Conservation (phyloP, 2,797 vertebrate genomes). For the Chelmon rostratus region DNA sequence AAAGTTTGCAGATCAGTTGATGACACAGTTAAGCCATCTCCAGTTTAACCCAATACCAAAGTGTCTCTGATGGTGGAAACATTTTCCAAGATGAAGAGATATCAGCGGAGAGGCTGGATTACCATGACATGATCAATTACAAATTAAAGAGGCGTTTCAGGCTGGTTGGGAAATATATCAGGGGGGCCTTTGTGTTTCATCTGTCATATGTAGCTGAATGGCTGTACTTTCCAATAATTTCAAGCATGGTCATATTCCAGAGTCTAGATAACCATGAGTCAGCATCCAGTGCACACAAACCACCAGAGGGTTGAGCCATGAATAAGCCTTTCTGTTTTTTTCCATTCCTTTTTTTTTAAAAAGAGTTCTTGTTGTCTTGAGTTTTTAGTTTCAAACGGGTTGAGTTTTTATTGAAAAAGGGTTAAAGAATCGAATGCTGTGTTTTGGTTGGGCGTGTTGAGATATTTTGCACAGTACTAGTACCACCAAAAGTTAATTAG, state of each 20-base stretch:
- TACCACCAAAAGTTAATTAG: too few species aligned
- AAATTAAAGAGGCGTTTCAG: neutral
- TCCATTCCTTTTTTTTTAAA: too few species aligned
- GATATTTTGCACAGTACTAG: slow-evolving; percentile 88
- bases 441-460: slow-evolving; percentile 49
- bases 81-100: neutral
- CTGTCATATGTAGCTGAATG: neutral
- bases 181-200: neutral
- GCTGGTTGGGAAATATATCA: neutral
- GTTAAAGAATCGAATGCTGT: slow-evolving; percentile 86
- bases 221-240: neutral
- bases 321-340: neutral
- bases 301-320: neutral
- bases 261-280: neutral
- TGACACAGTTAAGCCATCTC: neutral
- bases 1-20: neutral
- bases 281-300: neutral
- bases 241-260: neutral
- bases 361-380: neutral
- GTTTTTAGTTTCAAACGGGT: neutral
- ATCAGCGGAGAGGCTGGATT: neutral
- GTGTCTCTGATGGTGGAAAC: neutral
- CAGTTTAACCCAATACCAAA: too few species aligned
- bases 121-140: neutral
- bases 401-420: too few species aligned